Evolutionary conservation across 92 coral and sea anemone genomes (phyloP).

Genomic region (Diadumene lineata): DNA sequence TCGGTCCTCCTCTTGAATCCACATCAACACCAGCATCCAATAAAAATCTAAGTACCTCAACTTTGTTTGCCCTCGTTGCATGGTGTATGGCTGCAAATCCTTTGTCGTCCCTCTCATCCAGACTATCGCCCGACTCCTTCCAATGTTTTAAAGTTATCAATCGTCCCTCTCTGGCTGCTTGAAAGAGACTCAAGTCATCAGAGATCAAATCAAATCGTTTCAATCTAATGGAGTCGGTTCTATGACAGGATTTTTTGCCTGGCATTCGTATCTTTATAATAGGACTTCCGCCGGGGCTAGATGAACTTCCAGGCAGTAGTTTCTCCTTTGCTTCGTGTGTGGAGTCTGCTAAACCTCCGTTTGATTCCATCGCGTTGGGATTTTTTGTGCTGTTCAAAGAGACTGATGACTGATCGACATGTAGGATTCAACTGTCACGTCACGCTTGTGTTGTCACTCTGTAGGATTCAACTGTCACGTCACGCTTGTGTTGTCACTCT

Average conservation of each 20-base stretch:
- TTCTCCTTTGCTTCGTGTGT: not conserved
- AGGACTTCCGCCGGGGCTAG: constrained; percentile 17
- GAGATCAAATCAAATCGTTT: constrained; percentile 27
- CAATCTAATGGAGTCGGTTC: constrained; percentile 19
- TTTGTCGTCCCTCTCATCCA: constrained; percentile 29
- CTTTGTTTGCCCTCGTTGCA: constrained; percentile 60
- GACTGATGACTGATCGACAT: too few species aligned
- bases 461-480: too few species aligned
- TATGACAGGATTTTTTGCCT: not conserved
- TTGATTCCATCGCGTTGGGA: not conserved
- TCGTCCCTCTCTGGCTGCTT: constrained; percentile 33
- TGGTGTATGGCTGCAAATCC: constrained; percentile 61
- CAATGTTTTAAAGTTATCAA: constrained; percentile 9
- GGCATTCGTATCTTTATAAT: constrained; percentile 21
- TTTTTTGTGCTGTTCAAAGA: too few species aligned
- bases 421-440: too few species aligned
- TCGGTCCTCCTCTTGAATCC: constrained; percentile 23
- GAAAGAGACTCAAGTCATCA: constrained; percentile 22
- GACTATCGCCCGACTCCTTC: constrained; percentile 8
- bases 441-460: too few species aligned
- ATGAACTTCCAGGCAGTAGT: not conserved
- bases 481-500: too few species aligned
- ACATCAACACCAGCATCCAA: constrained; percentile 49
- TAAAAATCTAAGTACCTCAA: constrained; percentile 32
- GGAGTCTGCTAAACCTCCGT: not conserved